phyloP scores from a whole-genome alignment of 2,888 invertebrate species.

The Acrocera orbiculus region DNA sequence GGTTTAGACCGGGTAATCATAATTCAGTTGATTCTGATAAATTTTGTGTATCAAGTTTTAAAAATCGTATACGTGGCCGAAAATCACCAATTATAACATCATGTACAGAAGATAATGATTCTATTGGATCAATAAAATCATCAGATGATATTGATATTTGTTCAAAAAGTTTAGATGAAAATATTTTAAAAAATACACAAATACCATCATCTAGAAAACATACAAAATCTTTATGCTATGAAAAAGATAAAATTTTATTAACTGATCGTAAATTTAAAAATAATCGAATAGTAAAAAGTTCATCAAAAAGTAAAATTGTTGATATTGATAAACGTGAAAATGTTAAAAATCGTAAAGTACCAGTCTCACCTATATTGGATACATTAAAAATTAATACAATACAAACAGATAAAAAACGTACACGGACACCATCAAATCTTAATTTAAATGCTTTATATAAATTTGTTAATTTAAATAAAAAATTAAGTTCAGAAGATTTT shows the following conservation, averaged over 20 bases:
- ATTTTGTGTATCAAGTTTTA: slow-evolving; percentile 15
- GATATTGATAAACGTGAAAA: slow-evolving; percentile 20
- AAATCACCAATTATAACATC: slow-evolving; percentile 12
- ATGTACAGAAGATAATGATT: slow-evolving; percentile 8
- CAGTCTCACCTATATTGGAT: slow-evolving; percentile 15
- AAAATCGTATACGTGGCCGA: slow-evolving; percentile 17
- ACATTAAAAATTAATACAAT: slow-evolving; percentile 3
- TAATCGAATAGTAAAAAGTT: slow-evolving; percentile 26
- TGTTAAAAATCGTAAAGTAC: slow-evolving; percentile 19
- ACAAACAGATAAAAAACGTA: slow-evolving; percentile 8
- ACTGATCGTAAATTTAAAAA: slow-evolving; percentile 26
- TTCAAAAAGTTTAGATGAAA: too few species aligned
- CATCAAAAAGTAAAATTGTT: slow-evolving; percentile 21
- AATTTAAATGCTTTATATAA: slow-evolving; percentile 25
- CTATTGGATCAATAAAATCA: too few species aligned
- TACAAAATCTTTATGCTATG: slow-evolving; percentile 7
- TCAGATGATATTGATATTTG: slow-evolving; percentile 2
- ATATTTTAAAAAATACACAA: too few species aligned
- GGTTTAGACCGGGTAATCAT: slow-evolving; percentile 13
- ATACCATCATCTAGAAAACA: not conserved
- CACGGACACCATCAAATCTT: slow-evolving; percentile 18
- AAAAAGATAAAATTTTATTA: slow-evolving; percentile 22
- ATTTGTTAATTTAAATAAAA: slow-evolving; percentile 20
- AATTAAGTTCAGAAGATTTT: slow-evolving; percentile 22
- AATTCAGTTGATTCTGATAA: slow-evolving; percentile 13